Evolutionary conservation across 1,140 invertebrate species (phyloP), one percentile per base, ranked within the genome.

Genomic region (Harpegnathos saltator): DNA sequence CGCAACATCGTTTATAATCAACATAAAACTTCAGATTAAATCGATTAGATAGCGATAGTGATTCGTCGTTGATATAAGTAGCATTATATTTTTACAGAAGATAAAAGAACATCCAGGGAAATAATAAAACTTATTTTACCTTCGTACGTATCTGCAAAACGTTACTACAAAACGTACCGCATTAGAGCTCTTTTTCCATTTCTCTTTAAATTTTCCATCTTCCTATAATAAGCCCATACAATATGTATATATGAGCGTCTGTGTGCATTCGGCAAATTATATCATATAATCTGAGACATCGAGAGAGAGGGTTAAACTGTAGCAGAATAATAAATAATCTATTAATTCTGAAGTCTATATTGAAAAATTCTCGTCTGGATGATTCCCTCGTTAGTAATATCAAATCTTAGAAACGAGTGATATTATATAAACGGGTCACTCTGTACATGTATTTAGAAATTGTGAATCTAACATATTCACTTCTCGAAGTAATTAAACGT

Each of bases 81-180:
- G 19, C 11, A 66, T 66, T 54, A 66, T 66, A 77, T 3, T 77
- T 38, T 62, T 54, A n/a, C n/a, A n/a, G n/a, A n/a, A 38, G 52
- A 44, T 11, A 4, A 65, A 74, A 74, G 29, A 50, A 19, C 11
- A 44, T 3, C 26, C 22, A 50, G 7, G 29, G 7, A 44, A 44
- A 44, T 44, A 9, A 71, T 33, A 77, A 65, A 66, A 0, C 22
- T 74, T 24, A 24, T n/a, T 5, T 44, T 9, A 44, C 3, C 38
- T 44, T 44, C 38, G n/a, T 48, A n/a, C 50, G 22, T 61, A 44
- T n/a, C 15, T 38, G 22, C n/a, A 33, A 44, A 77, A 52, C 26
- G 15, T 63, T 50, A 50, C 65, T 65, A 38, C 14, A 24, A 12
- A 52, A 54, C 38, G 56, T 50, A 65, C 24, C 1, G 50, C 38